Conservation (phyloP, 2,888 invertebrate species). For the Drosophila limbata region DNA sequence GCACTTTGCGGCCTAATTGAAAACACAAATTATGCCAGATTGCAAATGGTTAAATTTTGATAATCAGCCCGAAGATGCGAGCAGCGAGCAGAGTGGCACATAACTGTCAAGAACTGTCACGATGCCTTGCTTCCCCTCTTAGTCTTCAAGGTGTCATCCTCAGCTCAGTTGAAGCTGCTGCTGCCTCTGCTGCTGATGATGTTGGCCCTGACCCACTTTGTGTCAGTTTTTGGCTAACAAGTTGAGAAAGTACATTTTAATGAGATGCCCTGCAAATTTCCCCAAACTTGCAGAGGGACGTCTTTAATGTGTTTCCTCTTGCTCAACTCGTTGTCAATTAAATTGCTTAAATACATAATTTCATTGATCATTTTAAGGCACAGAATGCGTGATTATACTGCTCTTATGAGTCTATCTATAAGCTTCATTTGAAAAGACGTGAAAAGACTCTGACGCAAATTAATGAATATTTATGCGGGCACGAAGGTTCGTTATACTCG, state of each 20-base stretch:
- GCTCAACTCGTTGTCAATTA: constrained; percentile 8
- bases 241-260: constrained; percentile 71
- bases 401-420: constrained; percentile 25
- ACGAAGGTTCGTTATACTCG: constrained; percentile 49
- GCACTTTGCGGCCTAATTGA: constrained; percentile 66
- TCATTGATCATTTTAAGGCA: constrained; percentile 16
- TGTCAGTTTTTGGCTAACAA: constrained; percentile 37
- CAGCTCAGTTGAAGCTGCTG: neutral
- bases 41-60: constrained; percentile 45
- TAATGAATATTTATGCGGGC: constrained; percentile 63
- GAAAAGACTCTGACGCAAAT: constrained; percentile 41
- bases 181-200: constrained; percentile 15
- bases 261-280: constrained; percentile 66
- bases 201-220: constrained; percentile 68
- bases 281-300: constrained; percentile 14
- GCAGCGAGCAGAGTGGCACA: neutral
- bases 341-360: constrained; percentile 15
- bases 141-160: constrained; percentile 49
- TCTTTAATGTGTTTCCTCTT: neutral
- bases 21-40: constrained; percentile 53
- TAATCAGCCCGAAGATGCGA: constrained; percentile 23
- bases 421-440: constrained; percentile 28
- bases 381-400: neutral
- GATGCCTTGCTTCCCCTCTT: neutral
- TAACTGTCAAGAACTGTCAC: constrained; percentile 11